Base-by-base conservation (phyloP, 2,797 vertebrate species). In the Poecilia velifera region DNA sequence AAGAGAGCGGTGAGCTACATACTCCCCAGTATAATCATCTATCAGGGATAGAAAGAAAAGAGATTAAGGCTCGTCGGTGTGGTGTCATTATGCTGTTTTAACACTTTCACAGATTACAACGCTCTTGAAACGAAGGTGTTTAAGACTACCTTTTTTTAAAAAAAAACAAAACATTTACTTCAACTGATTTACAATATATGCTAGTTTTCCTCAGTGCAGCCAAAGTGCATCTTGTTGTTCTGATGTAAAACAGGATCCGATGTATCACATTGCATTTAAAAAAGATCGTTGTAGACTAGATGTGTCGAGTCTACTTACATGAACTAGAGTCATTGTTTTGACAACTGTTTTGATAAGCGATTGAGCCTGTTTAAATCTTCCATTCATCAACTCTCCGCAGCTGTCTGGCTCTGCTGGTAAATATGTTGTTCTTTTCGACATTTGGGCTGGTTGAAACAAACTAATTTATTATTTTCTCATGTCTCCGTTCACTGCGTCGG, bases 21-120 rank as follows among this genome's bases (percentile, higher is more conserved):
- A 76, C 14, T 34, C 64, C 39, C 74, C 57, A 46, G 41, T 36
- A 51, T 55, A 62, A 68, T 20, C 57, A 59, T 57, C 39, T 47
- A 46, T 78, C 72, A 45, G 41, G 57, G 13, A 9, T 59, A 73
- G 77, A 87, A 80, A 82, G 87, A 86, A 88, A 51, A 84, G 84
- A 71, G 70, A 76, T 64, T 3, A 74, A 59, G 66, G 53, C 49
- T 73, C 6, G 45, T 72, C 47, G 14, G 18, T 34, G 4, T 6
- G 4, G 5, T 53, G 16, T 39, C 28, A 51, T 36, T 3, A 73
- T 46, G 71, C 10, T 34, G 45, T 46, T 18, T 47, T 51, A 72
- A 31, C 20, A 6, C 28, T 49, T 73, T 47, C 55, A 62, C 57
- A 62, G 28, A 34, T 62, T 34, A 62, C 28, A 62, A 34, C 31